phyloP scores from a whole-genome alignment of 2,113 vertebrate species.

The Ammospiza caudacuta region DNA sequence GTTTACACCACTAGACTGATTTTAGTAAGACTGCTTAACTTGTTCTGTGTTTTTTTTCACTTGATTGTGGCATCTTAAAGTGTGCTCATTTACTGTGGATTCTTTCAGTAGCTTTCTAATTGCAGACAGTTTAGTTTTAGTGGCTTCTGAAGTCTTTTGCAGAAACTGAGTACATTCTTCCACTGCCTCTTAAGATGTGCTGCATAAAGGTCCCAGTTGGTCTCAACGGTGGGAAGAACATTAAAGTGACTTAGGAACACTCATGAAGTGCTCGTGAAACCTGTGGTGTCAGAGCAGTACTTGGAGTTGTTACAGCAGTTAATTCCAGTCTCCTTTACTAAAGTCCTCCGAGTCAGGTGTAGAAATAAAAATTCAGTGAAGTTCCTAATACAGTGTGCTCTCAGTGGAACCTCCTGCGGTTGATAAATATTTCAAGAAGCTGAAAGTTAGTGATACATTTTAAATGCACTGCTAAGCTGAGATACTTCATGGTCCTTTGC shows the following conservation, averaged over 20 bases:
- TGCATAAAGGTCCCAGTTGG: neutral
- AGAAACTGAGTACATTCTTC: neutral
- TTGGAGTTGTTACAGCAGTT: neutral
- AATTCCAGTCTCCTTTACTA: neutral
- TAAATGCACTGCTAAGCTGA: constrained; percentile 50
- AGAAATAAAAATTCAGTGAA: constrained; percentile 30
- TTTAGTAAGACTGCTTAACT: neutral
- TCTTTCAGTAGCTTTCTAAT: neutral
- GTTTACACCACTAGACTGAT: neutral
- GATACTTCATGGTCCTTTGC: constrained; percentile 47
- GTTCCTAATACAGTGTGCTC: constrained; percentile 4
- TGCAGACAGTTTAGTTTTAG: neutral
- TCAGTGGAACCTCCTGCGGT: neutral
- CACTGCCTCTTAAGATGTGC: neutral
- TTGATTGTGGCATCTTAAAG: neutral
- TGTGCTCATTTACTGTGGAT: neutral
- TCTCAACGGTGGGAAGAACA: neutral
- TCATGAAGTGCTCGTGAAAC: neutral
- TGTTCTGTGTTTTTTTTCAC: neutral
- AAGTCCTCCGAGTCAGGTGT: neutral
- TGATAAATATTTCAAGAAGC: constrained; percentile 34
- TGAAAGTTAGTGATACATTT: constrained; percentile 58
- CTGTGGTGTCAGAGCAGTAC: neutral
- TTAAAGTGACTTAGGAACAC: neutral
- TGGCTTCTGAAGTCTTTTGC: neutral